Conservation (phyloP, 2,888 invertebrate species). For the Agriotes lineatus region DNA sequence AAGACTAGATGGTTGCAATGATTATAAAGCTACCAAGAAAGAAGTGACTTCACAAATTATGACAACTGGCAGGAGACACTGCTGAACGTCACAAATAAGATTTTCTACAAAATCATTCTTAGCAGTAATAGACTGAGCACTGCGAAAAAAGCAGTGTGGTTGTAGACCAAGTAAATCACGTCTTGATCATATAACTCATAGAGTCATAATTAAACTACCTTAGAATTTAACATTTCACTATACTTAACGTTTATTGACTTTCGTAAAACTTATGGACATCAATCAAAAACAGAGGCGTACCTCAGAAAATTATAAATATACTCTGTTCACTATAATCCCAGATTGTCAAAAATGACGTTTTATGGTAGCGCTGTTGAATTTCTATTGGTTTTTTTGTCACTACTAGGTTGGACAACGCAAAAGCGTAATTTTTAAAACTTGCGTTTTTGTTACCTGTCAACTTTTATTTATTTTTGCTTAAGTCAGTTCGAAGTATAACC, state of each 20-base stretch:
- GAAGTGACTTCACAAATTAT: neutral
- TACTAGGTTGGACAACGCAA: no score
- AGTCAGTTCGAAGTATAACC: no score
- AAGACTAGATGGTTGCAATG: neutral
- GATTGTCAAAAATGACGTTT: no score
- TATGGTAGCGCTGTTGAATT: no score
- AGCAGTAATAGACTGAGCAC: neutral
- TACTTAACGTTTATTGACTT: neutral
- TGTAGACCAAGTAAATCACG: no score
- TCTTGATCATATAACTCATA: no score
- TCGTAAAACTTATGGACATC: neutral
- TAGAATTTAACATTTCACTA: neutral
- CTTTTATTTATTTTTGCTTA: no score
- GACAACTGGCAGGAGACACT: neutral
- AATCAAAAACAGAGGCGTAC: neutral
- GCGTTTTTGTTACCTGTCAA: no score
- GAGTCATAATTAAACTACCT: neutral
- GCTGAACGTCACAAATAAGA: neutral
- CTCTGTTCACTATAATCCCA: no score
- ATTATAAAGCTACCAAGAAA: neutral
- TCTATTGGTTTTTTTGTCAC: no score
- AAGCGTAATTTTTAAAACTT: no score
- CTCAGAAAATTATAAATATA: neutral
- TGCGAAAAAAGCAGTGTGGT: neutral
- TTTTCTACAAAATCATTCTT: neutral